Evolutionary conservation across 2,113 vertebrate species (phyloP).

Genomic region (Astur gentilis): DNA sequence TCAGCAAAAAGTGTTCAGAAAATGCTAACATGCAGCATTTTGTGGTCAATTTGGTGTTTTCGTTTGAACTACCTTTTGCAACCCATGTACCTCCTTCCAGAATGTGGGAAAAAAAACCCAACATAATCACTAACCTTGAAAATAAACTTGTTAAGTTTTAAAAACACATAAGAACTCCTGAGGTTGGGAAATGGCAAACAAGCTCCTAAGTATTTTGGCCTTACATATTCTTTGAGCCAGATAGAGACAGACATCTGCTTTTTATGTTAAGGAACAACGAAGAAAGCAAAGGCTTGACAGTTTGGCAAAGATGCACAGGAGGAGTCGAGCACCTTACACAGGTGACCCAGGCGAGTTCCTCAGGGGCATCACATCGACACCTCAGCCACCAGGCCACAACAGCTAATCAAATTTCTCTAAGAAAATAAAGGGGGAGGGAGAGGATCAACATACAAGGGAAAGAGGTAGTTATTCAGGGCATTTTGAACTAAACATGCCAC

Average conservation of each 20-base stretch:
- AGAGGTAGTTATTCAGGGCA: background rate
- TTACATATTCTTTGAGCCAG: background rate
- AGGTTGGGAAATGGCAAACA: background rate
- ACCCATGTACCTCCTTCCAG: constrained; percentile 5
- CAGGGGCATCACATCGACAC: background rate
- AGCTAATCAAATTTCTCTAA: background rate
- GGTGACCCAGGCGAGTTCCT: background rate
- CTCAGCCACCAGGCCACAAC: background rate
- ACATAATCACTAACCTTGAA: constrained; percentile 7
- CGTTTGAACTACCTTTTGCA: constrained; percentile 48
- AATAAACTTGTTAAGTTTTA: background rate
- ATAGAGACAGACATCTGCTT: background rate
- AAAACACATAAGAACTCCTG: background rate
- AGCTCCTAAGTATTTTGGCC: background rate
- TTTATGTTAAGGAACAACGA: background rate
- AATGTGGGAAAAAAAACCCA: background rate
- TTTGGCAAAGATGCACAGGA: background rate
- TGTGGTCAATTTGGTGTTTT: constrained; percentile 49
- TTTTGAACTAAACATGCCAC: background rate
- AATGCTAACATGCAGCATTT: constrained; percentile 48
- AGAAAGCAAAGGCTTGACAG: background rate
- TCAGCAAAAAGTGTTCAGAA: constrained; percentile 66
- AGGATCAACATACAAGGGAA: background rate
- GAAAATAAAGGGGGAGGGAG: rapidly evolving
- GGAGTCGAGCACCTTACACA: rapidly evolving